These are phyloP conservation scores for Nematopogon swammerdamellus DNA, from an alignment of 2,888 invertebrate genomes.

Conservation along the genomic window DNA sequence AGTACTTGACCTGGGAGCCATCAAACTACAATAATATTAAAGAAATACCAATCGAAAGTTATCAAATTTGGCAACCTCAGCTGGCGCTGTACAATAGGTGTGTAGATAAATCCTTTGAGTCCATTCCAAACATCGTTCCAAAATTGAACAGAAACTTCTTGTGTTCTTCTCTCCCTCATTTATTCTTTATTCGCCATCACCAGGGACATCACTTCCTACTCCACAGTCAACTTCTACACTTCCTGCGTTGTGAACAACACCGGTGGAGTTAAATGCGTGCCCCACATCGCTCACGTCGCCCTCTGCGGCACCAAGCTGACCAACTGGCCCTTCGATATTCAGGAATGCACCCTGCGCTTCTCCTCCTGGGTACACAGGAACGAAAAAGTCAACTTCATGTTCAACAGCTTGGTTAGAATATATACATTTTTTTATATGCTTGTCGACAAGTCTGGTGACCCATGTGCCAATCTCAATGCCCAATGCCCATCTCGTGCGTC, in stretches of 20 bases:
- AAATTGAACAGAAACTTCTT: too few species aligned
- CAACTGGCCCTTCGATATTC: slow-evolving; percentile 65
- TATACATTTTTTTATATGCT: not conserved
- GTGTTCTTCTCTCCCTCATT: too few species aligned
- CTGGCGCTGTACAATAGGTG: slow-evolving; percentile 72
- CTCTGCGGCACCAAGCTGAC: slow-evolving; percentile 57
- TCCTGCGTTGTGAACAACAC: slow-evolving; percentile 46
- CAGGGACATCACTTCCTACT: slow-evolving; percentile 25
- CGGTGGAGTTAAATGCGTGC: slow-evolving; percentile 62
- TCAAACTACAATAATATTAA: slow-evolving; percentile 61
- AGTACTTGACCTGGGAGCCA: slow-evolving; percentile 69
- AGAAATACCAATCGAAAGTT: slow-evolving; percentile 61
- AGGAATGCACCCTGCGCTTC: slow-evolving; percentile 61
- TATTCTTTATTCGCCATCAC: too few species aligned
- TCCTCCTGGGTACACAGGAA: slow-evolving; percentile 67
- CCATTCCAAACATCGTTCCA: too few species aligned
- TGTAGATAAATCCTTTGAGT: too few species aligned
- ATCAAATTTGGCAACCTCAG: slow-evolving; percentile 73
- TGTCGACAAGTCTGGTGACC: not conserved
- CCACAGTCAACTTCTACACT: slow-evolving; percentile 33
- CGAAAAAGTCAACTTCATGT: slow-evolving; percentile 58
- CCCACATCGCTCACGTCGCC: slow-evolving; percentile 52
- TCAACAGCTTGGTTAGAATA: too few species aligned
- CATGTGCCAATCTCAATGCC: too few species aligned
- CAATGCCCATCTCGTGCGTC: too few species aligned